These are phyloP conservation scores for Ctenochaetus hawaiiensis DNA, from an alignment of 2,797 vertebrate genomes.

Conservation along the genomic window DNA sequence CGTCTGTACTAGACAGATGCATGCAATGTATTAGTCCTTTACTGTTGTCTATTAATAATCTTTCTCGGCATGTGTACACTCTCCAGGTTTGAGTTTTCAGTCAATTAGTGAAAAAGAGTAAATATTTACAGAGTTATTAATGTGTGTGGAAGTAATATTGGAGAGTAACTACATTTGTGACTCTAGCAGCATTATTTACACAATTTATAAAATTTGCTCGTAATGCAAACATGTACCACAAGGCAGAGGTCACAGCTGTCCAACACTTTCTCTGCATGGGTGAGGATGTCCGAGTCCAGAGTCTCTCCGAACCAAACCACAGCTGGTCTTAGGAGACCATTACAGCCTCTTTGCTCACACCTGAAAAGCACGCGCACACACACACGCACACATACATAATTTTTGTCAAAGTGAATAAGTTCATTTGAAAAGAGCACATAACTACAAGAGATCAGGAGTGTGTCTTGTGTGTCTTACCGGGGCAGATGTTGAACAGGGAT, in stretches of 20 bases:
- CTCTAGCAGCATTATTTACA: no score
- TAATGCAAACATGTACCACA: constrained; percentile 85
- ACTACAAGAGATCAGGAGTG: neutral
- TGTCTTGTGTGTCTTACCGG: constrained; percentile 79
- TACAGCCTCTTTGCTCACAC: constrained; percentile 89
- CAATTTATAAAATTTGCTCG: no score
- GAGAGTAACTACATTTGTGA: no score
- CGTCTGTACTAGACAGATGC: neutral
- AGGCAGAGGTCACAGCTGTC: constrained; percentile 94
- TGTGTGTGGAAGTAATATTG: no score
- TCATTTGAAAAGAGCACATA: constrained; percentile 13
- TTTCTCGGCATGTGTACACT: neutral
- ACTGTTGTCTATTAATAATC: neutral
- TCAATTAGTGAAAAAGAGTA: neutral
- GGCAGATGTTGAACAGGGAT: constrained; percentile 92
- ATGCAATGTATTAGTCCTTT: neutral
- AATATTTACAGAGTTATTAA: neutral
- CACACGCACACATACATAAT: neutral
- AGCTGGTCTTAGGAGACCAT: constrained; percentile 92
- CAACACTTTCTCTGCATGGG: constrained; percentile 88
- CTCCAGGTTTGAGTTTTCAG: neutral
- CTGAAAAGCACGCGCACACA: constrained; percentile 73
- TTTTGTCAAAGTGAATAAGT: constrained; percentile 30
- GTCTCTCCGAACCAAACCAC: constrained; percentile 98
- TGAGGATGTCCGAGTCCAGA: constrained; percentile 89